phyloP scores from a whole-genome alignment of 2,797 vertebrate species.

The Anas georgica region DNA sequence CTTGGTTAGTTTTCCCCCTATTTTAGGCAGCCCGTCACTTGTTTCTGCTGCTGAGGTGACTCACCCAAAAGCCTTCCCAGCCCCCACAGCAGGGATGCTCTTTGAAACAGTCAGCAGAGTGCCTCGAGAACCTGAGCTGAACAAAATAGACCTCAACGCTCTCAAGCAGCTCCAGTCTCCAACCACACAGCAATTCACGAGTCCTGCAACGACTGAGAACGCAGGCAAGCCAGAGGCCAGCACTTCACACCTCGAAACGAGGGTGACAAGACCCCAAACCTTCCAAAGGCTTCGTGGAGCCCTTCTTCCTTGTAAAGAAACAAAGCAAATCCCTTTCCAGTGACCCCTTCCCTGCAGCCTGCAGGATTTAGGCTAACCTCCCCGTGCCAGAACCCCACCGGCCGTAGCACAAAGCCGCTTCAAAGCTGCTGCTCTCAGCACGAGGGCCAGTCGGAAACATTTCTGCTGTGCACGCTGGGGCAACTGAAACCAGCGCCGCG shows the following conservation, averaged over 20 bases:
- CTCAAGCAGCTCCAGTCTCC: neutral
- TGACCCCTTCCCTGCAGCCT: neutral
- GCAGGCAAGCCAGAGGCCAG: no score
- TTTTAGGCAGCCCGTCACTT: neutral
- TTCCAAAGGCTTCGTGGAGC: neutral
- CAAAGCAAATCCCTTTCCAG: neutral
- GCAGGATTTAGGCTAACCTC: neutral
- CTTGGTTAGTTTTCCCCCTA: accelerated
- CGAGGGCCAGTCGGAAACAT: neutral
- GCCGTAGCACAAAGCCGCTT: neutral
- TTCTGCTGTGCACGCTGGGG: neutral
- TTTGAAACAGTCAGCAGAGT: neutral
- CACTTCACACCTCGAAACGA: neutral
- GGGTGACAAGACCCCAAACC: neutral
- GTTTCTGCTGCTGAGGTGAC: neutral
- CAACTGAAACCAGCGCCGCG: neutral
- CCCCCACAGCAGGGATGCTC: neutral
- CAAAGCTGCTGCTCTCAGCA: neutral
- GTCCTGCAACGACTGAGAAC: no score
- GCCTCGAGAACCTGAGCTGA: neutral
- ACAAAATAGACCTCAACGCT: neutral
- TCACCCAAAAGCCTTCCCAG: neutral
- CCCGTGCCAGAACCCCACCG: neutral
- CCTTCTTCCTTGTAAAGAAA: neutral
- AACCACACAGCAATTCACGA: no score